These are phyloP conservation scores for Verasper variegatus DNA, from an alignment of 2,113 vertebrate genomes.

Conservation along the genomic window DNA sequence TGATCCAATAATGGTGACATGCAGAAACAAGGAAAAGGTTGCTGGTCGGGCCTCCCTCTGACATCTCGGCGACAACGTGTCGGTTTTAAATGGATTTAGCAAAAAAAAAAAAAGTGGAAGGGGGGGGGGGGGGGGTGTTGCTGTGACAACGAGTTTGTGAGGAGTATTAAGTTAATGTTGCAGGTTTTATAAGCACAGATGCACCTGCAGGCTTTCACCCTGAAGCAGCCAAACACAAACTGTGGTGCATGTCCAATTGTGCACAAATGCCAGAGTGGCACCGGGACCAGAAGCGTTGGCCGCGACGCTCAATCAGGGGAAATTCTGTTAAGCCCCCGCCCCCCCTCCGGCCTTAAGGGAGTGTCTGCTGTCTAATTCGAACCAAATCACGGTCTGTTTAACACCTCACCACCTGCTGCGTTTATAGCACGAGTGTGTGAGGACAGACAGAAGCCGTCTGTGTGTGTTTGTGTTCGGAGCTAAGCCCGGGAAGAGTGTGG, in stretches of 20 bases:
- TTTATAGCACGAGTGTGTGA: constrained; percentile 34
- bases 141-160: not conserved
- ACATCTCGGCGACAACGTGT: constrained; percentile 23
- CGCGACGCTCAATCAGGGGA: constrained; percentile 54
- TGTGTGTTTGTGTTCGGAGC: constrained; percentile 4
- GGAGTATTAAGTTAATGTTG: not conserved
- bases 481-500: constrained; percentile 5
- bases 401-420: constrained; percentile 67
- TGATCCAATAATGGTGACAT: constrained; percentile 73
- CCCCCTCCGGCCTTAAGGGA: constrained; percentile 57
- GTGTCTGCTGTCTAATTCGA: constrained; percentile 55
- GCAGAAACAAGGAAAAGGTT: constrained; percentile 67
- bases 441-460: constrained; percentile 2
- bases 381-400: constrained; percentile 74
- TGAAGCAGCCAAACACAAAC: constrained; percentile 17
- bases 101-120: not conserved
- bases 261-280: constrained; percentile 29
- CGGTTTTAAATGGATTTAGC: constrained; percentile 28
- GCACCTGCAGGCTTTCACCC: constrained; percentile 22
- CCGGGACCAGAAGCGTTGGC: constrained; percentile 32
- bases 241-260: constrained; percentile 18
- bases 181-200: constrained; percentile 3
- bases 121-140: not conserved
- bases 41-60: constrained; percentile 26
- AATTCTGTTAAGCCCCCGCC: constrained; percentile 67